Evolutionary conservation across 1,140 invertebrate species (phyloP), one percentile per base, ranked within the genome.

Genomic region (Sminthurides bifidus): DNA sequence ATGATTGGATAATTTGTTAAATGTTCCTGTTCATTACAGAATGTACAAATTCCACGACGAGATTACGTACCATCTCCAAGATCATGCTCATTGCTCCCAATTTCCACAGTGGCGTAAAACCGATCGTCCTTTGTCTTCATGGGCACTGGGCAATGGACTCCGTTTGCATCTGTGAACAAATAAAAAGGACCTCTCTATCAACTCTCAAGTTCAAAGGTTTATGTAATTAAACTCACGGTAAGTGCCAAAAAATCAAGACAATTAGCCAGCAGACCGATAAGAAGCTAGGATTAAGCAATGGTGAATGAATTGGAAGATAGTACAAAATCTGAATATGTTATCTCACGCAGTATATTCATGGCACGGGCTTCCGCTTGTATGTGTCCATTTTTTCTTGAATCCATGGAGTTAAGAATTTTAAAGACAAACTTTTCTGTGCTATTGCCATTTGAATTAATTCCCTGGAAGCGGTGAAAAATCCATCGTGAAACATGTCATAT

Each of bases 391-490:
- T 84, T 80, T 63, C 79, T 73, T 0, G 87, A 86, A 67, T 90
- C 85, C 66, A 86, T 72, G 0, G 81, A 77, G 70, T 91, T 92
- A 21, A 85, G 72, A 35, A 92, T 77, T 72, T 91, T 91, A 27
- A 92, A 70, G 10, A 87, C 80, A 65, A 88, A 92, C 0, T 64
- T 60, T 43, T 40, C 84, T 84, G 61, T 80, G n/a, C n/a, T n/a
- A 24, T 3, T 49, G 21, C 46, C 57, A 65, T 0, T 66, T 24
- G 4, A 57, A 49, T 12, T 41, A 44, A 30, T 72, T 62, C 40
- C 71, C 53, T 35, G 60, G 21, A 40, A 26, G 1, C 3, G 26
- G 19, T 3, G 17, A 12, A 2, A 12, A 1, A 1, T 23, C 4
- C 6, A n/a, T 24, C 41, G 21, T 44, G 21, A 44, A 44, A 24